A percentile compares a stretch with the other conserved stretches of the same genome.
phyloP scores from a whole-genome alignment of 1,140 invertebrate genomes.

The Yoshiicerus persimilis region DNA sequence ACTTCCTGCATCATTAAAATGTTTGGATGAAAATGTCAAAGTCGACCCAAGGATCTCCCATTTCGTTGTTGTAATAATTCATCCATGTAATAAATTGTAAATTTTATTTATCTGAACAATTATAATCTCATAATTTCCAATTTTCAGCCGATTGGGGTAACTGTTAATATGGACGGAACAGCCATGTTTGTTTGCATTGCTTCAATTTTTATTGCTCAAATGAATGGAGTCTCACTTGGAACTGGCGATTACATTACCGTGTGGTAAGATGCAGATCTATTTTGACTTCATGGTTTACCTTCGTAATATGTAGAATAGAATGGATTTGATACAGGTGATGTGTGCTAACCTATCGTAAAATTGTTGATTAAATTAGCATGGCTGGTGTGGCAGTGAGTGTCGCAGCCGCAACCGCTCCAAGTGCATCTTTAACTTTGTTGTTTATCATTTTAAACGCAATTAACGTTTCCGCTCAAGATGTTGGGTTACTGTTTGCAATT shows the following conservation, averaged over 20 bases:
- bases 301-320: no score
- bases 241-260: conserved; percentile 78
- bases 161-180: conserved; percentile 91
- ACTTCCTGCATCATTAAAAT: conserved; percentile 87
- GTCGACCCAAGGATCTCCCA: conserved; percentile 87
- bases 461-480: conserved; percentile 75
- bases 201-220: conserved; percentile 88
- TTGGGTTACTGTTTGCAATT: conserved; percentile 80
- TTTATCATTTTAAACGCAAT: conserved; percentile 83
- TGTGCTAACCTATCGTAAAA: no score
- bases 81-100: no score
- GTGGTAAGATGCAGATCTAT: conserved; percentile 65
- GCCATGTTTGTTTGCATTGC: conserved; percentile 86
- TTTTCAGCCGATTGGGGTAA: background rate
- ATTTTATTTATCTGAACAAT: no score
- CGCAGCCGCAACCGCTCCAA: conserved; percentile 89
- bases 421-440: conserved; percentile 84
- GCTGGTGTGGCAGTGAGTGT: conserved; percentile 88
- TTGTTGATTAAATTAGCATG: conserved; percentile 62
- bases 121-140: no score
- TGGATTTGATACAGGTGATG: no score
- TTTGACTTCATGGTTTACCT: no score
- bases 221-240: conserved; percentile 76
- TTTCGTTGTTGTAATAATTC: conserved; percentile 83
- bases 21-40: conserved; percentile 81